Conservation (phyloP, 1,140 invertebrate species). For the Latrodectus geometricus region DNA sequence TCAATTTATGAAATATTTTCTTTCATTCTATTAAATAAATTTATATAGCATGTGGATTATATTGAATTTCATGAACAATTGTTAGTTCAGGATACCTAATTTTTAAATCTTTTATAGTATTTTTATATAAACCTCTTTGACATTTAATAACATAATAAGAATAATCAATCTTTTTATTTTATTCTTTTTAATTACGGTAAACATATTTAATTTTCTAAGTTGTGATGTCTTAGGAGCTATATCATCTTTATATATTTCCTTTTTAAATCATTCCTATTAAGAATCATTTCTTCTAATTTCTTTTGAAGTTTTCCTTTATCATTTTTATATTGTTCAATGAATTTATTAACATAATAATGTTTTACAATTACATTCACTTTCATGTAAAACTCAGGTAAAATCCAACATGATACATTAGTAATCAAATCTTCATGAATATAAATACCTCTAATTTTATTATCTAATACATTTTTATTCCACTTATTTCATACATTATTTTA, state of each 20-base stretch:
- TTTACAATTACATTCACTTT: constrained; percentile 9
- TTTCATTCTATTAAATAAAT: constrained; percentile 38
- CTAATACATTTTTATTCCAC: no score
- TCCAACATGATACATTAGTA: constrained; percentile 6
- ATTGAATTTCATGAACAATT: constrained; percentile 15
- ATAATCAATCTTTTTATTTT: background rate
- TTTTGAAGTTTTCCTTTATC: background rate
- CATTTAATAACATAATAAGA: background rate
- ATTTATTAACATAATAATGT: constrained; percentile 29
- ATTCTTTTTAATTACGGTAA: no score
- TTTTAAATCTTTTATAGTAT: constrained; percentile 29
- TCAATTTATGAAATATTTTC: constrained; percentile 21
- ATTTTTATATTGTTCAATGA: constrained; percentile 18
- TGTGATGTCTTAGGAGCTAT: constrained; percentile 6
- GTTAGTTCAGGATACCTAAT: constrained; percentile 15
- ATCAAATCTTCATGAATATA: constrained; percentile 1
- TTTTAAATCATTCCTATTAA: background rate
- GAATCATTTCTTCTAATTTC: background rate
- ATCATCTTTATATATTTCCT: constrained; percentile 14
- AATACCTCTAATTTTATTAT: background rate
- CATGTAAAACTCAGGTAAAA: constrained; percentile 7
- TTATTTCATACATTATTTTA: background rate
- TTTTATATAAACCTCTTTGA: constrained; percentile 6
- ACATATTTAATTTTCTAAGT: constrained; percentile 5
- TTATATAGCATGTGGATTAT: constrained; percentile 42